phyloP scores from a whole-genome alignment of 2,797 vertebrate genomes.

The Anabacerthia variegaticeps region DNA sequence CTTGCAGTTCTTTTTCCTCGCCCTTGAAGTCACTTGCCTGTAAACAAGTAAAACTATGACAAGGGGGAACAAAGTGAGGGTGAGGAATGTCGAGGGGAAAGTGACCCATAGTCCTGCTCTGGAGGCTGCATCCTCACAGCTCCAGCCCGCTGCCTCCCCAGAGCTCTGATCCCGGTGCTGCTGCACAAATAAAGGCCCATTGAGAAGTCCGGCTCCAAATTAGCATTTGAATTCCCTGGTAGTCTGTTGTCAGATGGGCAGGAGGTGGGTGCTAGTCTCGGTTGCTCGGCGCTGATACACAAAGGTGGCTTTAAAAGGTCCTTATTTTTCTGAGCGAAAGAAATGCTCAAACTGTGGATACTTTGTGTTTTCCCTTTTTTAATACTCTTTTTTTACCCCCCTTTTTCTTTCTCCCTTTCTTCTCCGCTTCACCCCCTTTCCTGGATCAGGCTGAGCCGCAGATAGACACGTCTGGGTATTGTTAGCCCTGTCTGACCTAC shows the following conservation, averaged over 20 bases:
- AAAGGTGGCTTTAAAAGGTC: slow-evolving; percentile 42
- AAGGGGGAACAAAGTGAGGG: background rate
- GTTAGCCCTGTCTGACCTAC: slow-evolving; percentile 62
- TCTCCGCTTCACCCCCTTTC: background rate
- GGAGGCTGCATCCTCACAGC: background rate
- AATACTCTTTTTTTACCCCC: no score
- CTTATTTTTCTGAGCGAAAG: slow-evolving; percentile 6
- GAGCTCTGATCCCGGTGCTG: background rate
- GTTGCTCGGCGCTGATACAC: slow-evolving; percentile 6
- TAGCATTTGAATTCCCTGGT: slow-evolving; percentile 49
- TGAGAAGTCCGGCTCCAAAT: slow-evolving; percentile 39
- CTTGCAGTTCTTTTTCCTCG: background rate
- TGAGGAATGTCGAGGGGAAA: background rate
- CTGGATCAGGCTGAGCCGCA: background rate
- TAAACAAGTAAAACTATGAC: background rate
- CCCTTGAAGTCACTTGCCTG: background rate
- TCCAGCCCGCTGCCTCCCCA: background rate
- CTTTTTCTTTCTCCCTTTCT: background rate
- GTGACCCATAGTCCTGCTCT: background rate
- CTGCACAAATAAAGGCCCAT: slow-evolving; percentile 50
- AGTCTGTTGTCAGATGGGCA: slow-evolving; percentile 39
- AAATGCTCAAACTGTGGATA: background rate
- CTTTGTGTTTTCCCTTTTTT: background rate
- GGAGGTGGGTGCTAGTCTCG: slow-evolving; percentile 26
- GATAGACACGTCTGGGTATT: slow-evolving; percentile 24